phyloP scores from a whole-genome alignment of 1,140 invertebrate genomes.

The Cotesia vestalis region DNA sequence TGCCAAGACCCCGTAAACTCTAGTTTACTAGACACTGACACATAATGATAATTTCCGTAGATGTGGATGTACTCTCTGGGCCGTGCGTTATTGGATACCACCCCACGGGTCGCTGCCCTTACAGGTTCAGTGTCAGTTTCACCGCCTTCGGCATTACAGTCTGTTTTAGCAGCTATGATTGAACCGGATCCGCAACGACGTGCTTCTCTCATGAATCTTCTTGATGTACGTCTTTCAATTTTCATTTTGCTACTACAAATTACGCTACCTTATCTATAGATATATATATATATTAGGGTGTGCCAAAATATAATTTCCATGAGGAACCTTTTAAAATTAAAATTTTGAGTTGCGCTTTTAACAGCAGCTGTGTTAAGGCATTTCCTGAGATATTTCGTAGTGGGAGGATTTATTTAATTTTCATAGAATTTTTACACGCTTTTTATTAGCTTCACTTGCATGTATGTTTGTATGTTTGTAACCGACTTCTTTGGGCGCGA shows the following conservation, averaged over 20 bases:
- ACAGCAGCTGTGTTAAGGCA: too few relatives aligned
- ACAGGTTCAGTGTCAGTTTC: slow-evolving; percentile 67
- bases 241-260: background rate
- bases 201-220: slow-evolving; percentile 70
- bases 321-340: too few relatives aligned
- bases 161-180: slow-evolving; percentile 69
- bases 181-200: slow-evolving; percentile 64
- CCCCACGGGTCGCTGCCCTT: slow-evolving; percentile 64
- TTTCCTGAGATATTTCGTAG: too few relatives aligned
- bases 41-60: slow-evolving; percentile 57
- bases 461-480: too few relatives aligned
- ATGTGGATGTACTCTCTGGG: slow-evolving; percentile 73
- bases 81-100: slow-evolving; percentile 65
- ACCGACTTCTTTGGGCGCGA: too few relatives aligned
- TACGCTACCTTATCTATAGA: background rate
- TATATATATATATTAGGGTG: too few relatives aligned
- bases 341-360: too few relatives aligned
- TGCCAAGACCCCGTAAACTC: too few relatives aligned
- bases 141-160: slow-evolving; percentile 65
- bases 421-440: too few relatives aligned
- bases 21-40: slow-evolving; percentile 1
- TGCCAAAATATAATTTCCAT: too few relatives aligned
- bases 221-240: slow-evolving; percentile 65
- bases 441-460: too few relatives aligned
- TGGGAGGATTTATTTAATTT: too few relatives aligned